Percentiles rank a stretch among this genome's conserved stretches.
Conservation (phyloP, 1,140 invertebrate species). For the Hydropsyche tenuis region DNA sequence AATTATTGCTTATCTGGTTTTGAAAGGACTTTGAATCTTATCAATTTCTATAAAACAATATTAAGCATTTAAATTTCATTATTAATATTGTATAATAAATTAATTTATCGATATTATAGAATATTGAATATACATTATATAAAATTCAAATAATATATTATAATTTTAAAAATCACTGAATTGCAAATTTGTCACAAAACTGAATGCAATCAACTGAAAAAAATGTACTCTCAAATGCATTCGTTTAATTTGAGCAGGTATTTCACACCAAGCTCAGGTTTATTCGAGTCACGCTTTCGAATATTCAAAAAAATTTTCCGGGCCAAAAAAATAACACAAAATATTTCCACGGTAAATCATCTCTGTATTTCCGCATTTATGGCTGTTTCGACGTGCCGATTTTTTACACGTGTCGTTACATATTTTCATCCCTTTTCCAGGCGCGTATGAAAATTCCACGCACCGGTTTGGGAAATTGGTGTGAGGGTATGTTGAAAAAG, state of each 20-base stretch:
- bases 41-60: too few species aligned
- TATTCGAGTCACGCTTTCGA: background rate
- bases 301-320: background rate
- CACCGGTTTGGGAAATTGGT: background rate
- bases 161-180: too few species aligned
- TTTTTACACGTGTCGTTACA: conserved; percentile 11
- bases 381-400: background rate
- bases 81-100: too few species aligned
- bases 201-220: too few species aligned
- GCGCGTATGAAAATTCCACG: background rate
- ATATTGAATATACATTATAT: too few species aligned
- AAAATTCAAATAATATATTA: too few species aligned
- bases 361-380: background rate
- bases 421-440: conserved; percentile 7
- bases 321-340: background rate
- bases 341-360: conserved; percentile 7
- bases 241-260: background rate
- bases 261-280: background rate
- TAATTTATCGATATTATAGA: too few species aligned
- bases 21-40: too few species aligned
- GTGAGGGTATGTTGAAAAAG: background rate
- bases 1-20: too few species aligned
- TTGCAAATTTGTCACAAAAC: too few species aligned
- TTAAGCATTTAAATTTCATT: too few species aligned
- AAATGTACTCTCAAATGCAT: too few species aligned